Percentiles rank a stretch among this genome's conserved stretches.
phyloP scores from a whole-genome alignment of 2,888 invertebrate species.

The Chorisops tibialis region DNA sequence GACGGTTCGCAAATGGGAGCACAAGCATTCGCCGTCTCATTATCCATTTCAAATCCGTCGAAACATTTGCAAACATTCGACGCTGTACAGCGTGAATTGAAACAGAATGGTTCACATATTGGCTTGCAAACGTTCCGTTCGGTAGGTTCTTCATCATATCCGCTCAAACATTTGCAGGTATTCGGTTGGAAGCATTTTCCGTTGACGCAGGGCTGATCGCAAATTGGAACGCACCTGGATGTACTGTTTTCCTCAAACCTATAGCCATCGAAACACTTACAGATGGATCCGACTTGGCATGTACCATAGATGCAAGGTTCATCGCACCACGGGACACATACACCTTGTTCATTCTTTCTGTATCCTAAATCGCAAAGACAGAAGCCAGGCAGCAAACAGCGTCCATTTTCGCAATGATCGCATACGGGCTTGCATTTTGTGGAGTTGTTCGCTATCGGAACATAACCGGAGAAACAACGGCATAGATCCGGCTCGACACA shows the following conservation, averaged over 20 bases:
- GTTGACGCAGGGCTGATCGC: conserved; percentile 38
- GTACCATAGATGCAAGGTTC: conserved; percentile 42
- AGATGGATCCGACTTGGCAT: conserved; percentile 48
- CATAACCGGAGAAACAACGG: conserved; percentile 66
- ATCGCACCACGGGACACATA: conserved; percentile 43
- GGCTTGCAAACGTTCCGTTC: conserved; percentile 43
- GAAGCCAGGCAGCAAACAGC: no score
- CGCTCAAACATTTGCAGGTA: conserved; percentile 56
- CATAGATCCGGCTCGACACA: conserved; percentile 61
- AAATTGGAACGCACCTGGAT: not conserved
- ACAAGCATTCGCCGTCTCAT: conserved; percentile 4
- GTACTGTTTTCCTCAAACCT: not conserved
- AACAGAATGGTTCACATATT: conserved; percentile 42
- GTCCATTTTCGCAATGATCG: no score
- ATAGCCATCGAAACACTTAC: not conserved
- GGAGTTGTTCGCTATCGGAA: not conserved
- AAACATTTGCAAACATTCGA: conserved; percentile 42
- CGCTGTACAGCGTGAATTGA: conserved; percentile 40
- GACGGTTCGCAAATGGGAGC: conserved; percentile 38
- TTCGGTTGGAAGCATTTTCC: conserved; percentile 45
- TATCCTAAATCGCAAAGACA: not conserved
- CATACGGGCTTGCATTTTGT: not conserved
- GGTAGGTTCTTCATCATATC: conserved; percentile 40
- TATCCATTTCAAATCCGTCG: conserved; percentile 36
- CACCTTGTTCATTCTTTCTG: no score